Evolutionary conservation across 1,140 invertebrate species (phyloP), one percentile per base, ranked within the genome.

Genomic region (Brachionus plicatilis): DNA sequence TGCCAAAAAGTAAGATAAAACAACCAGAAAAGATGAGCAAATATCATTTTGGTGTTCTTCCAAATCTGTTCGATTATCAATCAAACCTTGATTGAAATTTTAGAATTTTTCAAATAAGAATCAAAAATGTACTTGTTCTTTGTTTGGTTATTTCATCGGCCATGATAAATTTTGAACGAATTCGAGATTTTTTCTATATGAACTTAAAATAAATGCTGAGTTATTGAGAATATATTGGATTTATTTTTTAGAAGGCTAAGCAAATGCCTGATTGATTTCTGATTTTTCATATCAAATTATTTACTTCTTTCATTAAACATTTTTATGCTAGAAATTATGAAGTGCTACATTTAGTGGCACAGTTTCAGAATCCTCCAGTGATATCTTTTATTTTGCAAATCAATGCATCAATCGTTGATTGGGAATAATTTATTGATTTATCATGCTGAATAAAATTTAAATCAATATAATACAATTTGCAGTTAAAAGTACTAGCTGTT

Each of bases 11-110:
- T 85, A 66, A 3, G 75, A 85, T 24, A 75, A 2, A 56, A 75
- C 53, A 11, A 84, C 41, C 20, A 84, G 27, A 76, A 84, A 75
- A 37, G 3, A 2, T 24, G 79, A 60, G 43, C 79, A 82, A 82
- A 82, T 27, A 65, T 80, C 76, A 72, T 43, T 72, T 20, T 72
- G 33, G 41, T 72, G 12, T 43, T 72, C 68, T 4, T 43, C 9
- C 1, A 20, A n/a, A 24, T 41, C 37, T 72, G 68, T 12, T 17
- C 12, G n/a, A 68, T 68, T 33, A 20, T 72, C 68, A 43, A 72
- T 41, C 41, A 72, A 43, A 72, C 68, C 68, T 72, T 72, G n/a
- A 60, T 60, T 60, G 9, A 27, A 60, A 20, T 60, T 24, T 66
- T 11, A 24, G 9, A 66, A 24, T 29, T 27, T 14, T 24, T 24